phyloP scores from a whole-genome alignment of 2,797 vertebrate species.

The Phataginus tricuspis region DNA sequence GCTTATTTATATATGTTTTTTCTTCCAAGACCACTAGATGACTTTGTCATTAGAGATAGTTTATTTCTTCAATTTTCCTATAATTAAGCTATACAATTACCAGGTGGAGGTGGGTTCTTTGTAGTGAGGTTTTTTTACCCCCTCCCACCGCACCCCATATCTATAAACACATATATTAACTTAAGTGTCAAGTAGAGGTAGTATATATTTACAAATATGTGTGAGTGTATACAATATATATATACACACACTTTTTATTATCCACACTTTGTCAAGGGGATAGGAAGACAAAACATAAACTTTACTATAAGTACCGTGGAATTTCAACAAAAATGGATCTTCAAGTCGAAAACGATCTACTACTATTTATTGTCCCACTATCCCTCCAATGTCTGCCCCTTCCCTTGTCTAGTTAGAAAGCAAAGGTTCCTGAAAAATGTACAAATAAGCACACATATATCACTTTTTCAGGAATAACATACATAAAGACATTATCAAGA shows the following conservation, averaged over 20 bases:
- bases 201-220: not conserved
- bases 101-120: not conserved
- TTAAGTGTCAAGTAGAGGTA: not conserved
- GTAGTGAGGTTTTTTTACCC: not conserved
- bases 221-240: not conserved
- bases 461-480: not conserved
- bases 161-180: not conserved
- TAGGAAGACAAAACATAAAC: not conserved
- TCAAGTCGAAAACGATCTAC: not conserved
- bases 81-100: not conserved
- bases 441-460: not conserved
- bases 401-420: not conserved
- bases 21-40: not conserved
- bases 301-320: not conserved
- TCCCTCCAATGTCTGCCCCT: not conserved
- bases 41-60: not conserved
- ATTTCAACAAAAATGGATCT: slow-evolving; percentile 12
- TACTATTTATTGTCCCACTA: not conserved
- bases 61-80: not conserved
- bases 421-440: not conserved
- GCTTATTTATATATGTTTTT: not conserved
- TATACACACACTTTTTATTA: not conserved
- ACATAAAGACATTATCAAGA: not conserved
- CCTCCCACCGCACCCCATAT: not conserved
- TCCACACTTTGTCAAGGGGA: not conserved